Evolutionary conservation across 2,113 vertebrate genomes (phyloP), one percentile per base, ranked within the genome.

Genomic region (Perca fluviatilis): DNA sequence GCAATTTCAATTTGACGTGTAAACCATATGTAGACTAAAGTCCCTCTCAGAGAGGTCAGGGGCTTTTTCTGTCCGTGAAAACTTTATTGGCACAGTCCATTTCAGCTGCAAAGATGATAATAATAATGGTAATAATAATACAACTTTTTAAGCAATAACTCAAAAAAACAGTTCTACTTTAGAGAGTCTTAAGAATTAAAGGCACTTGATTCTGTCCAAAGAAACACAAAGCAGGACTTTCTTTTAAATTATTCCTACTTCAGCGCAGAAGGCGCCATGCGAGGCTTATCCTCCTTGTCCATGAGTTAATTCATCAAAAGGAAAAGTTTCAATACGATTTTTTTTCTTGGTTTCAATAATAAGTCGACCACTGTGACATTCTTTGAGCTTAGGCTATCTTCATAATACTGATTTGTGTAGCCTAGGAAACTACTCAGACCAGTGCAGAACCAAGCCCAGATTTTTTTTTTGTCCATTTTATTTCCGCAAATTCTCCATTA

Each of bases 301-400:
- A 76, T 53, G 83, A 97, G 96, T 97, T 96, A 97, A 97, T 96
- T 97, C 96, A 97, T 96, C 95, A 97, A 98, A 98, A 97, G 74
- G 84, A 80, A 97, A 97, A 97, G 93, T 96, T 98, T 97, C 95
- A 95, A 95, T 84, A 94, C 93, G 93, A 86, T 94, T 95, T 95
- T 94, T 95, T 74, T 87, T 54, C 25, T 93, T 77, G 84, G 72
- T 74, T 93, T 91, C 79, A 91, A 93, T 97, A 97, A 99, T 97
- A 97, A 96, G 95, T 92, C 95, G 95, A 98, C 97, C 97, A 98
- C 97, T 98, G 97, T 93, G 97, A 97, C 97, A 98, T 98, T 98
- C 96, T 98, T 94, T 95, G 86, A 92, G 96, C 95, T 95, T 93
- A 94, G 95, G 94, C 96, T 97, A 98, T 97, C 97, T 98, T 97